Conservation (phyloP, 30 jellyfish, hydroid and myxozoan species). For the Hydractinia echinata region DNA sequence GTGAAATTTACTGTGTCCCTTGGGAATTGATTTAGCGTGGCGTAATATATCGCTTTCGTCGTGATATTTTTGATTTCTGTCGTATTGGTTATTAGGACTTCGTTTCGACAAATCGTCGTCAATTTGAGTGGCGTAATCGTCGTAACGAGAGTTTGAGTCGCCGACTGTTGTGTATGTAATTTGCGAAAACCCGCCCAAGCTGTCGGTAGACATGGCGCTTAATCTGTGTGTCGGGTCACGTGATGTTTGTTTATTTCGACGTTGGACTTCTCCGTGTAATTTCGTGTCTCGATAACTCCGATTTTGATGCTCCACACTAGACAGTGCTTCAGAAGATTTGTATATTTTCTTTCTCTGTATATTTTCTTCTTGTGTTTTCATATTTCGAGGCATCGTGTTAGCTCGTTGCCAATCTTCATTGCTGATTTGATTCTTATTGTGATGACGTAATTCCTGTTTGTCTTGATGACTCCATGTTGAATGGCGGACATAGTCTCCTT, state of each 20-base stretch:
- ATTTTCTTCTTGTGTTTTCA: background rate
- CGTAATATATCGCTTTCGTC: conserved; percentile 29
- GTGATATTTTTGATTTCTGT: conserved; percentile 25
- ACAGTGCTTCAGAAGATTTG: background rate
- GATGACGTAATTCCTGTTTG: background rate
- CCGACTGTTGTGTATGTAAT: conserved; percentile 31
- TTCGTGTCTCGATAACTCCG: conserved; percentile 33
- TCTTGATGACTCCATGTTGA: conserved; percentile 1
- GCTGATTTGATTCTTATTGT: background rate
- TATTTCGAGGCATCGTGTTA: background rate
- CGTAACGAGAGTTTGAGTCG: conserved; percentile 18
- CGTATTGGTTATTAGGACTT: background rate
- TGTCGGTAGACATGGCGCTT: conserved; percentile 22
- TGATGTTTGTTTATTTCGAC: background rate
- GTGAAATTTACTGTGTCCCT: conserved; percentile 61
- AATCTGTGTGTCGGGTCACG: background rate
- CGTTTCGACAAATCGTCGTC: conserved; percentile 7
- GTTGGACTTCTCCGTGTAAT: background rate
- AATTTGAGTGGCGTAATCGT: conserved; percentile 30
- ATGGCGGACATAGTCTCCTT: background rate
- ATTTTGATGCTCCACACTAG: background rate
- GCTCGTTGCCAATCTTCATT: conserved; percentile 17
- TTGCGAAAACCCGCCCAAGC: conserved; percentile 28
- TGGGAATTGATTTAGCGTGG: conserved; percentile 26
- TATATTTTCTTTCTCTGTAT: background rate